phyloP scores from a whole-genome alignment of 2,113 vertebrate species.

The Sorex araneus region DNA sequence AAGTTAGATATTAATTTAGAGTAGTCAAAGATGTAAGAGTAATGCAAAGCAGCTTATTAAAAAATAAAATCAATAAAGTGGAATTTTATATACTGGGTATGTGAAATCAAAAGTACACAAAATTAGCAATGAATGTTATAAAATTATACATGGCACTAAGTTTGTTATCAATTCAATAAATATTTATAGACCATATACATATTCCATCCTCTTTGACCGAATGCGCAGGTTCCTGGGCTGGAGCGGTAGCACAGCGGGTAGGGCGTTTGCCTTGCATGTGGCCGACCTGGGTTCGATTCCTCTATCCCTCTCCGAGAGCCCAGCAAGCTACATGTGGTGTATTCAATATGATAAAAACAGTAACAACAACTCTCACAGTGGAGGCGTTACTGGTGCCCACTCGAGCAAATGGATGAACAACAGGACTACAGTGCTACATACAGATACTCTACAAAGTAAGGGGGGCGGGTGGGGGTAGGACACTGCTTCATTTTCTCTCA shows the following conservation, averaged over 20 bases:
- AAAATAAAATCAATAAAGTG: slow-evolving; percentile 11
- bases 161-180: slow-evolving; percentile 35
- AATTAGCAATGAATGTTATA: not conserved
- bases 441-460: not conserved
- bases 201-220: no score
- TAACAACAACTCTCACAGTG: no score
- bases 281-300: no score
- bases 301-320: no score
- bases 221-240: no score
- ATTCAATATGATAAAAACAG: no score
- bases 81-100: not conserved
- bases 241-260: no score
- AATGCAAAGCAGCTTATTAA: not conserved
- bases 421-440: no score
- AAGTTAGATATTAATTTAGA: not conserved
- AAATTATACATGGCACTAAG: not conserved
- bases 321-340: no score
- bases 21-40: not conserved
- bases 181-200: not conserved
- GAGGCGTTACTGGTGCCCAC: no score
- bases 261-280: no score
- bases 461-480: not conserved
- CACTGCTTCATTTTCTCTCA: not conserved
- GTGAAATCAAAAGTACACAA: not conserved
- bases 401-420: no score